These are phyloP conservation scores for Rhopalosiphum maidis DNA, from an alignment of 1,140 invertebrate genomes.

Conservation along the genomic window DNA sequence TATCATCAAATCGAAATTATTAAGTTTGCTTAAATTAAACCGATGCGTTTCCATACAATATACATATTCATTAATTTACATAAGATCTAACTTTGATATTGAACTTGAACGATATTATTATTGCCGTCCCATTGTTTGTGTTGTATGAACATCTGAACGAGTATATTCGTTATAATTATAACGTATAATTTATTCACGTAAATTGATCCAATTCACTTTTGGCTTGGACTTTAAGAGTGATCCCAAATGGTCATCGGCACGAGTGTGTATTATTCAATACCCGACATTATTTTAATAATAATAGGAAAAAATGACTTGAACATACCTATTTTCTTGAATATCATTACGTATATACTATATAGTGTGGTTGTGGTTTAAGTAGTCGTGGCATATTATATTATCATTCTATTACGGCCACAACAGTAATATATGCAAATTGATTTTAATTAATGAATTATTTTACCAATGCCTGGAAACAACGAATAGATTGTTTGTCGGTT, in stretches of 20 bases:
- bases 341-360: neutral
- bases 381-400: neutral
- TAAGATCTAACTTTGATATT: constrained; percentile 18
- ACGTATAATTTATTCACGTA: neutral
- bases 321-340: neutral
- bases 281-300: neutral
- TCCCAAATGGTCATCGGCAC: neutral
- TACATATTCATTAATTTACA: constrained; percentile 22
- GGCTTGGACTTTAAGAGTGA: neutral
- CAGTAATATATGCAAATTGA: constrained; percentile 40
- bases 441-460: constrained; percentile 29
- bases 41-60: neutral
- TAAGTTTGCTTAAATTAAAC: constrained; percentile 4
- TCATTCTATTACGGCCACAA: neutral
- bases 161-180: neutral
- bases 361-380: neutral
- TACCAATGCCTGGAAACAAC: neutral
- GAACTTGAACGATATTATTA: neutral
- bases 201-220: neutral
- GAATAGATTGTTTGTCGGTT: neutral
- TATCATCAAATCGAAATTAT: constrained; percentile 2
- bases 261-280: neutral
- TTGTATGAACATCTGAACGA: neutral
- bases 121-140: neutral
- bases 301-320: neutral